Base-by-base conservation (phyloP, 2,113 vertebrate species). In the Centropus bengalensis region DNA sequence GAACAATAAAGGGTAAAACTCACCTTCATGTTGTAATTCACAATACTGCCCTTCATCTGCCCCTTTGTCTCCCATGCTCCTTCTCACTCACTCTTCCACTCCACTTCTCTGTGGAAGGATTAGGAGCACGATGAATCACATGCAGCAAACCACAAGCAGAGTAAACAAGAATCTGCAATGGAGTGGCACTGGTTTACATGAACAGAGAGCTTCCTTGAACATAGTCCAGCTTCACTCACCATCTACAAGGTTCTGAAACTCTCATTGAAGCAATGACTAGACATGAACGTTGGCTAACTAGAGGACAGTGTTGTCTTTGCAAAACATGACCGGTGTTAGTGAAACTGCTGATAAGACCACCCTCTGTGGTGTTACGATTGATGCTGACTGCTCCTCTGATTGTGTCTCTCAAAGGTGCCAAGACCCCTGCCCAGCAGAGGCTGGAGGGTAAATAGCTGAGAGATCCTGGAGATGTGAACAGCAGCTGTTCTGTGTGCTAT, bases 1-100 rank as follows among this genome's bases (percentile, higher is more conserved):
- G 74, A 90, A 86, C 68, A 91, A 73, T 32, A 93, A 71, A 86
- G 55, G 63, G 79, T 42, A 45, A 85, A 85, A 94, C 82, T 84
- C 62, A 73, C 59, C 54, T 88, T 67, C 1, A 2, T 44, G 56
- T 26, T 58, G 20, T 38, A 52, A 88, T 28, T 49, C 60, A 56
- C 47, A 54, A 1, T 49, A 8, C 38, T 71, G 75, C 42, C 87
- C 71, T 91, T 87, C 75, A 58, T 45, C 68, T 87, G 64, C 66
- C 55, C 23, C 67, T 70, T 28, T 36, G 24, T 47, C 45, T 91
- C 32, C 55, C 36, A n/a, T 28, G 24, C 42, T 60, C 26, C 56
- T 52, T 80, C 26, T 78, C 59, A 62, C 24, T 74, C 33, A 44
- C 47, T 20, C 30, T 59, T 32, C 49, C 82, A 44, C 85, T 62